Conservation (phyloP, 2,797 vertebrate genomes). For the Sebastes oblongus region DNA sequence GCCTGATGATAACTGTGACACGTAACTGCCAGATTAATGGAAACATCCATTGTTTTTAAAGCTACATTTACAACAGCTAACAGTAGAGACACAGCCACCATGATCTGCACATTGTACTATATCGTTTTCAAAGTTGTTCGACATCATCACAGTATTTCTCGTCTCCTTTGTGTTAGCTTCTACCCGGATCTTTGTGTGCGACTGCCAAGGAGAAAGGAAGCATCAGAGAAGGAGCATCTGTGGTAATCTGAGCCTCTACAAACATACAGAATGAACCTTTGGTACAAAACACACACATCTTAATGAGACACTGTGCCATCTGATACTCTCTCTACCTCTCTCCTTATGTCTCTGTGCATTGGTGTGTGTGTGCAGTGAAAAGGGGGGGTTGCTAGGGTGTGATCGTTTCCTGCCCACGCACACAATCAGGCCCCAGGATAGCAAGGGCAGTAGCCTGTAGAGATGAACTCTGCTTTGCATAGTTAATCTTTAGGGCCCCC, state of each 20-base stretch:
- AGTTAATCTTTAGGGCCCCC: slow-evolving; percentile 37
- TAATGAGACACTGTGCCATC: slow-evolving; percentile 54
- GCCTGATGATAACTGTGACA: neutral
- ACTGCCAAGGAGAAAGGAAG: neutral
- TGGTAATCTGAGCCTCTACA: slow-evolving; percentile 47
- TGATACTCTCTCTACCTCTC: slow-evolving; percentile 40
- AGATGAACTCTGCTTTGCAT: slow-evolving; percentile 34
- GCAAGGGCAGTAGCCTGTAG: slow-evolving; percentile 1
- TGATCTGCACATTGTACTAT: neutral
- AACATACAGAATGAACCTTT: slow-evolving; percentile 44
- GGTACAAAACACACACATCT: slow-evolving; percentile 45
- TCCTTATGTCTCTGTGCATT: slow-evolving; percentile 17
- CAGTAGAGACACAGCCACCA: neutral
- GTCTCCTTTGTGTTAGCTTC: neutral
- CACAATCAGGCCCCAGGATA: neutral
- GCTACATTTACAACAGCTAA: neutral
- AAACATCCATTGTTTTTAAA: neutral
- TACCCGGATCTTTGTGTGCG: neutral
- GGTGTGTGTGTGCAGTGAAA: slow-evolving; percentile 16
- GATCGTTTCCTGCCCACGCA: slow-evolving; percentile 32
- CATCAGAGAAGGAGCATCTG: neutral
- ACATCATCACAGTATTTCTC: neutral
- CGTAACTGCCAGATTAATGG: neutral
- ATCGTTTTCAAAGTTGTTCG: neutral
- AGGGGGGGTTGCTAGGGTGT: slow-evolving; percentile 16